Percentiles rank a stretch among this genome's conserved stretches.
phyloP scores from a whole-genome alignment of 2,888 invertebrate species.

The Macaria notata region DNA sequence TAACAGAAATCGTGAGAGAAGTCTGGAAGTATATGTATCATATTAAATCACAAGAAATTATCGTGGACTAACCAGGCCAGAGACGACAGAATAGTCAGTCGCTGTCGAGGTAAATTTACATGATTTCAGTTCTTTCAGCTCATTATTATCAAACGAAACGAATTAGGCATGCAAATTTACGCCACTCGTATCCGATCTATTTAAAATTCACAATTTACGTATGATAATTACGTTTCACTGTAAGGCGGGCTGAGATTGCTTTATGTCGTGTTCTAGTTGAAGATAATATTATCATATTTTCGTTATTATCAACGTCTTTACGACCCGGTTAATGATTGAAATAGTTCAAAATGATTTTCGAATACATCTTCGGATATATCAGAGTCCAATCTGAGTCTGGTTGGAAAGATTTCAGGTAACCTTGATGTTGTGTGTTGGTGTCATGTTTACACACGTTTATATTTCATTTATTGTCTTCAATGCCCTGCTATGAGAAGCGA shows the following conservation, averaged over 20 bases:
- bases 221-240: conserved; percentile 12
- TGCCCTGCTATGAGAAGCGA: conserved; percentile 11
- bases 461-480: conserved; percentile 17
- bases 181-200: conserved; percentile 21
- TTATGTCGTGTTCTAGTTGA: not conserved
- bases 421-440: conserved; percentile 10
- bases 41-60: not conserved
- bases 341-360: conserved; percentile 1
- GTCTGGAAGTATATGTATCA: not conserved
- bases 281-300: not conserved
- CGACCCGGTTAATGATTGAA: conserved; percentile 2
- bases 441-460: conserved; percentile 10
- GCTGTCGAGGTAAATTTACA: conserved; percentile 52
- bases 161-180: conserved; percentile 41
- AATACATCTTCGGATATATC: conserved; percentile 1
- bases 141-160: conserved; percentile 42
- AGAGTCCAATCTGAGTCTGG: conserved; percentile 8
- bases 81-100: conserved; percentile 33
- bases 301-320: conserved; percentile 27
- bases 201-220: conserved; percentile 23
- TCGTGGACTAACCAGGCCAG: not conserved
- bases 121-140: conserved; percentile 46
- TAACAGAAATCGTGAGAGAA: conserved; percentile 1
- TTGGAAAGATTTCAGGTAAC: conserved; percentile 23
- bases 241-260: not conserved